Percentiles rank a stretch among this genome's conserved stretches.
These are phyloP conservation scores for Heliconius ethilla DNA, from an alignment of 2,888 invertebrate genomes.

Conservation along the genomic window DNA sequence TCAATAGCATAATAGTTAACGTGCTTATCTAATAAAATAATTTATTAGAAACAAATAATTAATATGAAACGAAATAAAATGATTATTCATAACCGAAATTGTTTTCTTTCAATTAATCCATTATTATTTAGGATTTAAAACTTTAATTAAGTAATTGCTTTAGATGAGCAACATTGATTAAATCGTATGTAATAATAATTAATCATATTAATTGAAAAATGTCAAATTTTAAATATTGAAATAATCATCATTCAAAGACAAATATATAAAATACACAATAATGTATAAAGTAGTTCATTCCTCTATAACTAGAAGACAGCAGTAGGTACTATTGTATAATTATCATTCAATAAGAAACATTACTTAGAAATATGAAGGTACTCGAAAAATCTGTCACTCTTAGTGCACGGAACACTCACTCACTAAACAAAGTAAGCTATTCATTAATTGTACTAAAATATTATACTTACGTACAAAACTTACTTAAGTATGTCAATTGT, in stretches of 20 bases:
- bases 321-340: slow-evolving; percentile 17
- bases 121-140: neutral
- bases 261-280: slow-evolving; percentile 8
- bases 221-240: neutral
- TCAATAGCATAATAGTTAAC: slow-evolving; percentile 19
- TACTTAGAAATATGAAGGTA: slow-evolving; percentile 34
- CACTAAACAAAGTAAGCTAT: slow-evolving; percentile 47
- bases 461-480: slow-evolving; percentile 73
- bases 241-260: neutral
- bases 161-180: neutral
- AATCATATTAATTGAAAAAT: neutral
- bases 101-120: neutral
- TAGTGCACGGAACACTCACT: slow-evolving; percentile 65
- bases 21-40: neutral
- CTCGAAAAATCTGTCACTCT: slow-evolving; percentile 36
- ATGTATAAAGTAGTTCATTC: slow-evolving; percentile 1
- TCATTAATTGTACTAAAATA: slow-evolving; percentile 81
- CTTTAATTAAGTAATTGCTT: neutral
- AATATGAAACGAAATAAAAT: neutral
- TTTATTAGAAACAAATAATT: neutral
- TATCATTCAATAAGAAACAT: slow-evolving; percentile 21
- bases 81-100: neutral
- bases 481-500: slow-evolving; percentile 67
- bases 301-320: slow-evolving; percentile 16
- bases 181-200: neutral